phyloP scores from a whole-genome alignment of 1,140 invertebrate genomes.

The Oppia nitens region DNA sequence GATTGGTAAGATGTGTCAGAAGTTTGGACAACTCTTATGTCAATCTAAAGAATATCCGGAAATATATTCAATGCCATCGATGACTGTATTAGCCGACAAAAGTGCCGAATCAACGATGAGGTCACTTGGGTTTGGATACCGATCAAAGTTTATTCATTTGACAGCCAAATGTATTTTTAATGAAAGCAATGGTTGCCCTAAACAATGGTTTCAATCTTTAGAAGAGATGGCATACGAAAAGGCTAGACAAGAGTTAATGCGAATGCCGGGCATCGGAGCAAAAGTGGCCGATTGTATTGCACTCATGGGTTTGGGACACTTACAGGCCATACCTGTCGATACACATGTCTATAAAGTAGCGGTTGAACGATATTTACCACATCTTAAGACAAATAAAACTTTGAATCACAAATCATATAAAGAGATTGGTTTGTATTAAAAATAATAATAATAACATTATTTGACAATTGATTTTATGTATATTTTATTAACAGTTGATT shows the following conservation, averaged over 20 bases:
- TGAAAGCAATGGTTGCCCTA: slow-evolving; percentile 36
- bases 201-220: slow-evolving; percentile 50
- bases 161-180: slow-evolving; percentile 46
- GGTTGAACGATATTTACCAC: slow-evolving; percentile 55
- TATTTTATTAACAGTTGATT: slow-evolving; percentile 32
- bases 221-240: slow-evolving; percentile 47
- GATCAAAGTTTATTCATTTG: slow-evolving; percentile 65
- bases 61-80: slow-evolving; percentile 64
- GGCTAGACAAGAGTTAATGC: slow-evolving; percentile 52
- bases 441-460: not conserved
- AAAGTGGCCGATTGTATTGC: slow-evolving; percentile 91
- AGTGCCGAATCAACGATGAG: slow-evolving; percentile 50
- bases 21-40: slow-evolving; percentile 61
- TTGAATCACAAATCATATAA: slow-evolving; percentile 65
- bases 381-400: slow-evolving; percentile 53
- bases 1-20: slow-evolving; percentile 70
- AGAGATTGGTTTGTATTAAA: slow-evolving; percentile 46
- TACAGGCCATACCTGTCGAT: slow-evolving; percentile 79
- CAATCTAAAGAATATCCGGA: slow-evolving; percentile 37
- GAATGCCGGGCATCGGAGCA: slow-evolving; percentile 59
- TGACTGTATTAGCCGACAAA: slow-evolving; percentile 40
- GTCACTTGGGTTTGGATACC: slow-evolving; percentile 73
- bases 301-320: slow-evolving; percentile 81
- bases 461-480: not conserved
- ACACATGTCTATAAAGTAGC: slow-evolving; percentile 92